phyloP scores from a whole-genome alignment of 2,113 vertebrate genomes.

The Triplophysa rosa region DNA sequence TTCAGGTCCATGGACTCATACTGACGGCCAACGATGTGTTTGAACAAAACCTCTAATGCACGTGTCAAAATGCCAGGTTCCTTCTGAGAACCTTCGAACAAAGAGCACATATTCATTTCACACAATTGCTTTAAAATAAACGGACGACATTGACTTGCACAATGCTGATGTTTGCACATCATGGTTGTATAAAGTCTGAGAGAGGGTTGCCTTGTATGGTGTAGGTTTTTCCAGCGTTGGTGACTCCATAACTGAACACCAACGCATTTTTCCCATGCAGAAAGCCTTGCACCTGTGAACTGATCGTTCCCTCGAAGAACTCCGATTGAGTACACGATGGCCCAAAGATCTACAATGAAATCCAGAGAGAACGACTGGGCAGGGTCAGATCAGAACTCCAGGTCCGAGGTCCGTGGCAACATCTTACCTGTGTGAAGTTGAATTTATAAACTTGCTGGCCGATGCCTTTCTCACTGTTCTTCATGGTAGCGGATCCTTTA shows the following conservation, averaged over 20 bases:
- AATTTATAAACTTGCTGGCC: conserved; percentile 81
- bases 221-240: conserved; percentile 89
- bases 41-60: conserved; percentile 79
- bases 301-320: conserved; percentile 81
- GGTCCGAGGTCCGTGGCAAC: neutral
- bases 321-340: conserved; percentile 77
- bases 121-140: too few relatives aligned
- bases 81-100: conserved; percentile 74
- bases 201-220: conserved; percentile 82
- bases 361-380: neutral
- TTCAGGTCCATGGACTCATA: conserved; percentile 84
- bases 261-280: conserved; percentile 79
- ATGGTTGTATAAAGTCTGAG: too few relatives aligned
- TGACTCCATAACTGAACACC: conserved; percentile 89
- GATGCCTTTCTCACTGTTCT: conserved; percentile 82
- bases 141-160: too few relatives aligned
- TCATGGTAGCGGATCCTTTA: conserved; percentile 81
- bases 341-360: conserved; percentile 79
- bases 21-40: conserved; percentile 69
- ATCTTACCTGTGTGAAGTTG: conserved; percentile 79
- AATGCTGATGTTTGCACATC: too few relatives aligned
- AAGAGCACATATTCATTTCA: neutral
- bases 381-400: neutral
- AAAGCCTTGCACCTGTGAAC: conserved; percentile 73
- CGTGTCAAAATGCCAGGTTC: conserved; percentile 84